Evolutionary conservation across 2,797 vertebrate genomes (phyloP).

Genomic region (Cichlasoma orientale): DNA sequence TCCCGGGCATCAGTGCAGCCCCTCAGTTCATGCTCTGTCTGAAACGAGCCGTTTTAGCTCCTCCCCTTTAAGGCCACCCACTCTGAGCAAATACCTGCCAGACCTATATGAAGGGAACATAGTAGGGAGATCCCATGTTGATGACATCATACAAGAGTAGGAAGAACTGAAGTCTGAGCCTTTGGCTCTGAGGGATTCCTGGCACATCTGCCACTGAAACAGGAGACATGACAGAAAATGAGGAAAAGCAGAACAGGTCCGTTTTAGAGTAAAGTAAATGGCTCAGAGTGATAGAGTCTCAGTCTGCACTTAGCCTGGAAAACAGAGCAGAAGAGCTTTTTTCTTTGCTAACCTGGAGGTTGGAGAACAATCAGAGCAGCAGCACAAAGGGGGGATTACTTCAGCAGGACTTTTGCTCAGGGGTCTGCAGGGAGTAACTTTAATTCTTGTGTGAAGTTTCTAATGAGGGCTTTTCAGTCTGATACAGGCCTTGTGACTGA

Average conservation of each 20-base stretch:
- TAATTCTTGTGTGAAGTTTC: too few species aligned
- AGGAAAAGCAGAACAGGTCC: not conserved
- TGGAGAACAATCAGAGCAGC: not conserved
- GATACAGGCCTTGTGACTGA: too few species aligned
- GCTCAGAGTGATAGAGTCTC: not conserved
- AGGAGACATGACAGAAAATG: not conserved
- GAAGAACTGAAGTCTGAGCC: not conserved
- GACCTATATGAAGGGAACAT: not conserved
- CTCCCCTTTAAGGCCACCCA: too few species aligned
- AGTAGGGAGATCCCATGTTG: not conserved
- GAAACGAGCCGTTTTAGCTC: too few species aligned
- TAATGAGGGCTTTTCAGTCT: too few species aligned
- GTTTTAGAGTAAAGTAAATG: not conserved
- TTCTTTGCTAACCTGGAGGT: not conserved
- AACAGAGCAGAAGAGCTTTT: not conserved
- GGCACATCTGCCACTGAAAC: fast-evolving
- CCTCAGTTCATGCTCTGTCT: too few species aligned
- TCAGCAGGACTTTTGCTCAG: too few species aligned
- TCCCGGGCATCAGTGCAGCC: too few species aligned
- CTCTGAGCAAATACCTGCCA: too few species aligned
- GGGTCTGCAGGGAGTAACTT: too few species aligned
- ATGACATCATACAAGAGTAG: not conserved
- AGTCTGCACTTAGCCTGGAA: not conserved
- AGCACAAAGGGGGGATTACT: too few species aligned
- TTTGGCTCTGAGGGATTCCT: not conserved